phyloP scores from a whole-genome alignment of 2,113 vertebrate genomes.

The Dicerorhinus sumatrensis region DNA sequence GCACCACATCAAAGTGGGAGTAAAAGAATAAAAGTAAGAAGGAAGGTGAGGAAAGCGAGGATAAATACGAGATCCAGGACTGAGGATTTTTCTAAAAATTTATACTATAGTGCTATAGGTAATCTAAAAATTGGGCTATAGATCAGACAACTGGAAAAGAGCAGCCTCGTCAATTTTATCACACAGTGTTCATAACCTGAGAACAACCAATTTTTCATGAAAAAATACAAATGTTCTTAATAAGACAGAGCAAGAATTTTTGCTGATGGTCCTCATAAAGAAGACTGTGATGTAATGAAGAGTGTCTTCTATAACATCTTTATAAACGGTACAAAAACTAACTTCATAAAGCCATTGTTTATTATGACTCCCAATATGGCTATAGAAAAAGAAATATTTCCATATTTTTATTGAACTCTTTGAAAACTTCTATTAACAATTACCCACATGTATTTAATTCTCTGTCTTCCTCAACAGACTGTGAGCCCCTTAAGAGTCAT shows the following conservation, averaged over 20 bases:
- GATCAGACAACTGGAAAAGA: neutral
- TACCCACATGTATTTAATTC: neutral
- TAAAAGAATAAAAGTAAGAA: constrained; percentile 13
- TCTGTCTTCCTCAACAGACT: neutral
- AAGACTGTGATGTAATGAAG: neutral
- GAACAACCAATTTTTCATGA: neutral
- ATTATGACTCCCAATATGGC: neutral
- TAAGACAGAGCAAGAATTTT: neutral
- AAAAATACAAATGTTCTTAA: neutral
- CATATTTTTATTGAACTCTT: neutral
- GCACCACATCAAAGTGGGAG: neutral
- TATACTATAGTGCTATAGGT: neutral
- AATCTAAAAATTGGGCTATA: neutral
- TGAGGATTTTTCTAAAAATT: neutral
- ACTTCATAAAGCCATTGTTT: neutral
- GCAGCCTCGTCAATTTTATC: neutral
- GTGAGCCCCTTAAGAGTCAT: neutral
- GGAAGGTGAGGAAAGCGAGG: neutral
- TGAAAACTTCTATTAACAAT: neutral
- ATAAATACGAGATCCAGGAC: neutral
- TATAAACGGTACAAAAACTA: neutral
- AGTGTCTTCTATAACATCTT: neutral
- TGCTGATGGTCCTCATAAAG: neutral
- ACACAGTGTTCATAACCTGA: neutral
- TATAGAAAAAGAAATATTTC: neutral